A percentile compares a stretch with the other conserved stretches of the same genome.
Evolutionary conservation across 2,113 vertebrate genomes (phyloP).

Genomic region (Kryptolebias marmoratus): DNA sequence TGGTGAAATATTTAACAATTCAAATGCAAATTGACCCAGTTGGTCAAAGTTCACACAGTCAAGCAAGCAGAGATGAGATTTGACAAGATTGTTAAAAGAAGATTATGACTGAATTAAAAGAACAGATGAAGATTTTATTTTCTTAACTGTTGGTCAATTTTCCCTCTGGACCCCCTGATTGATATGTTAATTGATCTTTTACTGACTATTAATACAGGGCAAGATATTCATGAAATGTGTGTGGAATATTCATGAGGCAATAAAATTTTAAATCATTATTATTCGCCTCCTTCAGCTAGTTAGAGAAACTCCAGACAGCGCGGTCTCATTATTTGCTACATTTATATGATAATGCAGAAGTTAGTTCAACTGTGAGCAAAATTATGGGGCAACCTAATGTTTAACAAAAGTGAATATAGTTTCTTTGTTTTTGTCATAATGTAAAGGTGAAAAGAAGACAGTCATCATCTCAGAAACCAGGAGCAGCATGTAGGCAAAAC

Average conservation of each 20-base stretch:
- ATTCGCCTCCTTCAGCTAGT: slow-evolving; percentile 18
- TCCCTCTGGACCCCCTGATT: slow-evolving; percentile 53
- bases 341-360: slow-evolving; percentile 17
- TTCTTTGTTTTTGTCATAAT: background rate
- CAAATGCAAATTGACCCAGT: slow-evolving; percentile 54
- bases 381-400: background rate
- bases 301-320: slow-evolving; percentile 1
- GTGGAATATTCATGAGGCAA: slow-evolving; percentile 76
- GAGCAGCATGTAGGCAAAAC: background rate
- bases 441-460: background rate
- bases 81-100: slow-evolving; percentile 52
- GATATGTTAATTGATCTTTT: slow-evolving; percentile 82
- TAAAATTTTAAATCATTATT: slow-evolving; percentile 74
- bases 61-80: slow-evolving; percentile 40
- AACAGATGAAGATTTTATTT: slow-evolving; percentile 13
- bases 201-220: slow-evolving; percentile 72
- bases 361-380: slow-evolving; percentile 11
- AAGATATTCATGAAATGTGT: slow-evolving; percentile 74
- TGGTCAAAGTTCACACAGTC: slow-evolving; percentile 59
- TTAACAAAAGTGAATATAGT: background rate
- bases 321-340: slow-evolving; percentile 17
- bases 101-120: slow-evolving; percentile 42
- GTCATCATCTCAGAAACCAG: background rate
- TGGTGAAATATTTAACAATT: slow-evolving; percentile 64
- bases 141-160: slow-evolving; percentile 38